Percentiles rank a stretch among this genome's conserved stretches.
phyloP scores from a whole-genome alignment of 2,113 vertebrate genomes.

The Vidua macroura region DNA sequence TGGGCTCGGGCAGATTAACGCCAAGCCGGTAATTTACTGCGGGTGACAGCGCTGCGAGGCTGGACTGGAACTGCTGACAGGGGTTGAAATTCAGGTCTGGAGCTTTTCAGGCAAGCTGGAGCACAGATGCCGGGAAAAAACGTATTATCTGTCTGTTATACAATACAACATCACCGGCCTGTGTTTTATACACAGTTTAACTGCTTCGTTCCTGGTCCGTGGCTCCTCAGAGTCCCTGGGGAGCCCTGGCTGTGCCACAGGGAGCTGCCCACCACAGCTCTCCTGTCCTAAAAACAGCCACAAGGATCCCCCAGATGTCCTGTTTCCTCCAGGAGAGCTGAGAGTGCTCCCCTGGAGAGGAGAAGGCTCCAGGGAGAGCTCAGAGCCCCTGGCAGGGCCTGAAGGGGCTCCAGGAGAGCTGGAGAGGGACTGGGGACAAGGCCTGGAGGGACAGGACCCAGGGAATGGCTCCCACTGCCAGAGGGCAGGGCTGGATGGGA shows the following conservation, averaged over 20 bases:
- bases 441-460: background rate
- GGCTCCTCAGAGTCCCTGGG: background rate
- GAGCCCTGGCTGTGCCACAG: background rate
- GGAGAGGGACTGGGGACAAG: background rate
- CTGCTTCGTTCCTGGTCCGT: background rate
- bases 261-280: background rate
- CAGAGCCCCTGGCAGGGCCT: background rate
- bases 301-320: background rate
- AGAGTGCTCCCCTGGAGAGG: background rate
- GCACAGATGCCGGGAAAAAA: background rate
- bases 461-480: background rate
- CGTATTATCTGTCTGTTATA: background rate
- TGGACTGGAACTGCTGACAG: background rate
- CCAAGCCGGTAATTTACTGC: background rate
- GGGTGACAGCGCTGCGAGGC: background rate
- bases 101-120: slow-evolving; percentile 12
- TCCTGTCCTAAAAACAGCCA: background rate
- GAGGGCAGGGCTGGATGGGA: background rate
- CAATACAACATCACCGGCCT: background rate
- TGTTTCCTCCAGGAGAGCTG: background rate
- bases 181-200: background rate
- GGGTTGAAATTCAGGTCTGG: background rate
- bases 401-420: background rate
- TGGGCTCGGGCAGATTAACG: background rate
- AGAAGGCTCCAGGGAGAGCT: background rate